Base-by-base conservation (phyloP, 1,140 invertebrate species). In the Bactericera cockerelli region DNA sequence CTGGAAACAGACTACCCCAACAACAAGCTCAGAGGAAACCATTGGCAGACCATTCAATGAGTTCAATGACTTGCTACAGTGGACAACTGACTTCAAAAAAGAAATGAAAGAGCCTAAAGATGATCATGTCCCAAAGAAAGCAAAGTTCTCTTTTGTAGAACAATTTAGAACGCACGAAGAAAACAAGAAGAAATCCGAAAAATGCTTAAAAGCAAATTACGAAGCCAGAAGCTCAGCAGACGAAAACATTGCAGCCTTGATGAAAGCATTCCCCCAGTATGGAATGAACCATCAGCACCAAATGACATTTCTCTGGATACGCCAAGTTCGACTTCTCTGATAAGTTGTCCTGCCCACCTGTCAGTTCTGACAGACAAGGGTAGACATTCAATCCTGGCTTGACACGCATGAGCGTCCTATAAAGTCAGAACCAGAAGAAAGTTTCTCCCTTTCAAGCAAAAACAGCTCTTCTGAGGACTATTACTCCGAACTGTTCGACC, bases 91-190 rank as follows among this genome's bases (percentile, higher is more conserved):
- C 8, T 6, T 49, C 22, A 49, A 49, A 49, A 49, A 49, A 49
- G 42, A 49, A n/a, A n/a, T 49, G 4, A 22, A 49, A 49, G 4
- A 49, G n/a, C 3, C 42, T n/a, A 13, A 31, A 31, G 28, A 31
- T 4, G 28, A 4, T 31, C 28, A 31, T 31, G 28, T 31, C 4
- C 42, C 42, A 49, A 49, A 49, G 42, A 49, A 49, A n/a, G 3
- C 42, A 4, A 49, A 49, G 22, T 49, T 49, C 19, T 49, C 42
- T 3, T 49, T 49, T 49, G 42, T 49, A 4, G 42, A 49, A 49
- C 42, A 49, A 49, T 49, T 49, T n/a, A 49, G 19, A 49, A 49
- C 42, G 8, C 42, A 49, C 42, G 42, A 49, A 49, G 42, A 49
- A n/a, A 49, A 49, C 22, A 49, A 49, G 22, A 49, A 49, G 42